Conservation (phyloP, 2,797 vertebrate genomes). For the Fistularia commersonii region DNA sequence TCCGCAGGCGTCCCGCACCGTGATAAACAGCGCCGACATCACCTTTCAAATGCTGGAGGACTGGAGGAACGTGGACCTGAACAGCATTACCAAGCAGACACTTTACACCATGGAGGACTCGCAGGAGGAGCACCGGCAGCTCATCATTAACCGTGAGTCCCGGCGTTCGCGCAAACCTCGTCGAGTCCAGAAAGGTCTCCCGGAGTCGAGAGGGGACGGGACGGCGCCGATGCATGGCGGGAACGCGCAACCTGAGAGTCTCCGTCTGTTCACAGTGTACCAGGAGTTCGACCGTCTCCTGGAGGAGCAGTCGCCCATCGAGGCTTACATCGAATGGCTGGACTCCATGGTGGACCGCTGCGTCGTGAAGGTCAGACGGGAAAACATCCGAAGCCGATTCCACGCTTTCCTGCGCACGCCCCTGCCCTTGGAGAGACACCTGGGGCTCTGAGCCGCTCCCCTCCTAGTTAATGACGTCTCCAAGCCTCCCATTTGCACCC, state of each 20-base stretch:
- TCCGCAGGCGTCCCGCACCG: conserved; percentile 91
- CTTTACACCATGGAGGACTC: conserved; percentile 99
- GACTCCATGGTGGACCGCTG: conserved; percentile 99
- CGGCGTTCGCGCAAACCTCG: too few species aligned
- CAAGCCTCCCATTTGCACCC: conserved; percentile 75
- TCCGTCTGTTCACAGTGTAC: conserved; percentile 80
- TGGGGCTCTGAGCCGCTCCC: conserved; percentile 46
- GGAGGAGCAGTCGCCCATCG: conserved; percentile 97
- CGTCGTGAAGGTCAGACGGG: conserved; percentile 89
- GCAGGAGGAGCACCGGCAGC: conserved; percentile 92
- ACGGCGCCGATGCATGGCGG: conserved; percentile 59
- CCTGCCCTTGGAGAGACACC: conserved; percentile 33
- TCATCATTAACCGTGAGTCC: conserved; percentile 92
- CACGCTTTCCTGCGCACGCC: neutral
- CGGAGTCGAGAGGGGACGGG: too few species aligned
- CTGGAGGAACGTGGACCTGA: conserved; percentile 99
- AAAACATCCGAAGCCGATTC: neutral
- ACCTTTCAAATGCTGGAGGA: conserved; percentile 99
- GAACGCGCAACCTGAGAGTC: conserved; percentile 2
- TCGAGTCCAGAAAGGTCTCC: too few species aligned
- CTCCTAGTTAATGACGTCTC: conserved; percentile 80
- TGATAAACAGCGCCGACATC: conserved; percentile 99
- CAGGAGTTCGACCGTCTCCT: conserved; percentile 96
- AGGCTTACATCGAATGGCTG: conserved; percentile 97
- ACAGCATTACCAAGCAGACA: conserved; percentile 99